These are phyloP conservation scores for Adelosebastes latens DNA, from an alignment of 2,797 vertebrate genomes.

Conservation along the genomic window DNA sequence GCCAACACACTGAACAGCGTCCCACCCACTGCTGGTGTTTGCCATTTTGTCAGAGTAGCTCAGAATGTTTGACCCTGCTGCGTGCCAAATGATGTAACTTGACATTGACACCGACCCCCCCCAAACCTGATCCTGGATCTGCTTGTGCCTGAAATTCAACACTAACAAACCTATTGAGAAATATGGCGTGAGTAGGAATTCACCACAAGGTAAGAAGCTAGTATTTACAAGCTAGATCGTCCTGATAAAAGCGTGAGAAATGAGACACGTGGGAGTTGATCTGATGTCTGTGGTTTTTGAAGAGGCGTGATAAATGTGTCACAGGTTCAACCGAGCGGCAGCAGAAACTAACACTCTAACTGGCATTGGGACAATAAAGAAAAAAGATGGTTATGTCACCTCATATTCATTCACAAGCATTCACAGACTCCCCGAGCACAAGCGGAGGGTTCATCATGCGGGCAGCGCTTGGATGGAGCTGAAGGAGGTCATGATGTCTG, in stretches of 20 bases:
- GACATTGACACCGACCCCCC: conserved; percentile 13
- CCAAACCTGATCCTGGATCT: neutral
- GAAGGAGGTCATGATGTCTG: conserved; percentile 37
- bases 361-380: neutral
- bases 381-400: conserved; percentile 8
- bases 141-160: neutral
- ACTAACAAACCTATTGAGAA: neutral
- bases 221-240: conserved; percentile 3
- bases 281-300: conserved; percentile 31
- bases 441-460: conserved; percentile 34
- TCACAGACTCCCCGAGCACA: neutral
- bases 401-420: conserved; percentile 6
- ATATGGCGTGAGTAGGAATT: neutral
- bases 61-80: conserved; percentile 62
- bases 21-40: conserved; percentile 32
- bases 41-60: conserved; percentile 52
- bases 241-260: conserved; percentile 17
- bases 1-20: conserved; percentile 17
- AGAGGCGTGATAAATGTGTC: conserved; percentile 23
- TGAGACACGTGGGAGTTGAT: conserved; percentile 24
- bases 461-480: conserved; percentile 34
- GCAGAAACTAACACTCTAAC: neutral
- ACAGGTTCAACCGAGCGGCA: neutral
- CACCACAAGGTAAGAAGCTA: neutral
- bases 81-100: conserved; percentile 48